Percentiles rank a stretch among this genome's conserved stretches.
phyloP scores from a whole-genome alignment of 2,113 vertebrate species.

The Datnioides undecimradiatus region DNA sequence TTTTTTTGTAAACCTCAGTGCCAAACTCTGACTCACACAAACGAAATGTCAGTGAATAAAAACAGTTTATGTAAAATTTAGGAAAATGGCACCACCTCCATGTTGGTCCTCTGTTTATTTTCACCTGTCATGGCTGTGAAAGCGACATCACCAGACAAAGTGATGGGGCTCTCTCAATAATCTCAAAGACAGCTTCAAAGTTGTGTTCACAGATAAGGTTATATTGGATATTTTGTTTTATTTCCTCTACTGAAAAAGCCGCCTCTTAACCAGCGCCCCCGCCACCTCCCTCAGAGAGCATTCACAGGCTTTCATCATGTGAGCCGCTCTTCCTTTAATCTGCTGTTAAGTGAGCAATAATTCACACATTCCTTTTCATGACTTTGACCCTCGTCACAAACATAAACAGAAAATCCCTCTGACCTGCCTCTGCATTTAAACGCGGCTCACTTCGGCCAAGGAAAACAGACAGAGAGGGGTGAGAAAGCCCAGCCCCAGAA shows the following conservation, averaged over 20 bases:
- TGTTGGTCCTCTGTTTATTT: constrained; percentile 64
- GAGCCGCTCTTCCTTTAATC: constrained; percentile 71
- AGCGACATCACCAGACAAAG: constrained; percentile 48
- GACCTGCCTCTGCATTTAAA: constrained; percentile 72
- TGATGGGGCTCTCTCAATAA: constrained; percentile 66
- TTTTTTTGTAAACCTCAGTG: constrained; percentile 37
- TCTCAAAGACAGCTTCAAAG: constrained; percentile 68
- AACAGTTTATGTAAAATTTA: constrained; percentile 74
- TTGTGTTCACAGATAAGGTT: constrained; percentile 68
- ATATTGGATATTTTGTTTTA: constrained; percentile 72
- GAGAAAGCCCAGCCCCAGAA: constrained; percentile 40
- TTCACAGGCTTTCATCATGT: constrained; percentile 66
- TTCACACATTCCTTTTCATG: constrained; percentile 75
- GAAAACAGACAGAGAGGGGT: constrained; percentile 57
- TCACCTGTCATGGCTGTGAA: constrained; percentile 49
- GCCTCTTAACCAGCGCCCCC: constrained; percentile 27
- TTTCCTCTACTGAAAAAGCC: constrained; percentile 68
- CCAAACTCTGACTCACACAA: constrained; percentile 81
- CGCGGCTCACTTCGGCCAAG: constrained; percentile 59
- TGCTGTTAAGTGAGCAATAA: constrained; percentile 75
- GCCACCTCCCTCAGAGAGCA: constrained; percentile 58
- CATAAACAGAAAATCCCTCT: constrained; percentile 75
- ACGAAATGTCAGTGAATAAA: constrained; percentile 74
- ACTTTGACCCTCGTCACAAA: constrained; percentile 73
- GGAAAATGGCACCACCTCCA: constrained; percentile 50